phyloP scores from a whole-genome alignment of 2,888 invertebrate genomes.

The Tenthredo notha region DNA sequence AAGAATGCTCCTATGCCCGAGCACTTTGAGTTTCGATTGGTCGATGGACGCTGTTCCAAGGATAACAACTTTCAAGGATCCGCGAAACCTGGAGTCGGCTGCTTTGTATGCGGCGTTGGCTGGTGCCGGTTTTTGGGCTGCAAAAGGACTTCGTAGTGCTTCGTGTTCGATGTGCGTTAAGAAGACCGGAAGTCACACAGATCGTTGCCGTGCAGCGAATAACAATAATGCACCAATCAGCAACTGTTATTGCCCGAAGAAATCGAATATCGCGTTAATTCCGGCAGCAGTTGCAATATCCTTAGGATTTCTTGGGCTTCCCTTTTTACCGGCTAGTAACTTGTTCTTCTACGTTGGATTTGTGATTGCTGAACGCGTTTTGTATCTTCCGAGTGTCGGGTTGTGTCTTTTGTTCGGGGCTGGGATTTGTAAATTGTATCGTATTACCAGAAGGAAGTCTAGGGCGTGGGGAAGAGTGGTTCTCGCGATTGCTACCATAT shows the following conservation, averaged over 20 bases:
- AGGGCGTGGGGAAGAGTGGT: slow-evolving; percentile 73
- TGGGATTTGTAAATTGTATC: slow-evolving; percentile 76
- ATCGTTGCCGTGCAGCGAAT: slow-evolving; percentile 85
- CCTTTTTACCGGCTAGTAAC: slow-evolving; percentile 97
- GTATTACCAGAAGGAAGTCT: slow-evolving; percentile 74
- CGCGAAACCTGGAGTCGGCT: slow-evolving; percentile 88
- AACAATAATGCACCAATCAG: slow-evolving; percentile 82
- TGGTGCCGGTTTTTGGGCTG: slow-evolving; percentile 69
- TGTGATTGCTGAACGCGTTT: slow-evolving; percentile 96
- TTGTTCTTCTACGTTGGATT: slow-evolving; percentile 98
- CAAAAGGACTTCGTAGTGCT: slow-evolving; percentile 65
- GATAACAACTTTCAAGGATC: slow-evolving; percentile 88
- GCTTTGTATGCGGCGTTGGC: slow-evolving; percentile 85
- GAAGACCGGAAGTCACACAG: slow-evolving; percentile 85
- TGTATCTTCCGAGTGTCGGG: slow-evolving; percentile 98
- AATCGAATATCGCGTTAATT: slow-evolving; percentile 72
- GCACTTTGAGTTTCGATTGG: slow-evolving; percentile 97
- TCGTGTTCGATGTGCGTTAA: slow-evolving; percentile 61
- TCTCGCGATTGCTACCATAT: slow-evolving; percentile 79
- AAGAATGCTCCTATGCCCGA: slow-evolving; percentile 91
- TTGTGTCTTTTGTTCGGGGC: slow-evolving; percentile 93
- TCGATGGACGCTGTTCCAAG: slow-evolving; percentile 98
- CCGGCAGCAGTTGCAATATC: slow-evolving; percentile 84
- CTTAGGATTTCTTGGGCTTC: slow-evolving; percentile 88
- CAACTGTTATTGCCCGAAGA: slow-evolving; percentile 78